Conservation (phyloP, 2,888 invertebrate genomes). For the Morpho deidamia region DNA sequence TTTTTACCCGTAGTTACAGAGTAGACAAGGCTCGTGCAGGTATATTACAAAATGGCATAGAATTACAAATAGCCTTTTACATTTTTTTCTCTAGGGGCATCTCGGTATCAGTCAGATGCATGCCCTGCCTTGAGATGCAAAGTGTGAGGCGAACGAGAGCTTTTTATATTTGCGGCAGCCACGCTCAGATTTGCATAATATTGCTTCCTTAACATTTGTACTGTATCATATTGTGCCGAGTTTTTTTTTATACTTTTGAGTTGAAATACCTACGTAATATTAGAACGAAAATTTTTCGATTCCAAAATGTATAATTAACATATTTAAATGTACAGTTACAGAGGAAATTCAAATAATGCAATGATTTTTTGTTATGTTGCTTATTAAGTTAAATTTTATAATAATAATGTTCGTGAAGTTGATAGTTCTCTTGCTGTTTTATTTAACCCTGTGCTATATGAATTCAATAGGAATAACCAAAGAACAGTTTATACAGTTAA, state of each 20-base stretch:
- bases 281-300: background rate
- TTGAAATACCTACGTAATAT: conserved; percentile 2
- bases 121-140: conserved; percentile 77
- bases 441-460: too few species aligned
- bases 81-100: conserved; percentile 69
- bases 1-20: background rate
- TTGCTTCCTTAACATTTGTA: conserved; percentile 75
- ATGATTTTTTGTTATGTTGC: too few species aligned
- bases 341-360: too few species aligned
- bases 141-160: conserved; percentile 66
- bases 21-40: conserved; percentile 42
- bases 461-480: too few species aligned
- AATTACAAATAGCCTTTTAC: conserved; percentile 73
- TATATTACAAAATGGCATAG: conserved; percentile 61
- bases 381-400: too few species aligned
- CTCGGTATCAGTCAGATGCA: conserved; percentile 70
- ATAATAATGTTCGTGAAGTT: too few species aligned
- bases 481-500: too few species aligned
- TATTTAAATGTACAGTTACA: too few species aligned
- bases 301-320: too few species aligned
- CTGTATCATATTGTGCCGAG: conserved; percentile 39
- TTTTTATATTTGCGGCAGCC: conserved; percentile 74
- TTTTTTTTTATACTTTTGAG: conserved; percentile 4
- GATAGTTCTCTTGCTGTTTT: too few species aligned
- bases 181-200: conserved; percentile 76